Evolutionary conservation across 1,140 invertebrate genomes (phyloP), one percentile per base, ranked within the genome.

Genomic region (Hylaeus anthracinus): DNA sequence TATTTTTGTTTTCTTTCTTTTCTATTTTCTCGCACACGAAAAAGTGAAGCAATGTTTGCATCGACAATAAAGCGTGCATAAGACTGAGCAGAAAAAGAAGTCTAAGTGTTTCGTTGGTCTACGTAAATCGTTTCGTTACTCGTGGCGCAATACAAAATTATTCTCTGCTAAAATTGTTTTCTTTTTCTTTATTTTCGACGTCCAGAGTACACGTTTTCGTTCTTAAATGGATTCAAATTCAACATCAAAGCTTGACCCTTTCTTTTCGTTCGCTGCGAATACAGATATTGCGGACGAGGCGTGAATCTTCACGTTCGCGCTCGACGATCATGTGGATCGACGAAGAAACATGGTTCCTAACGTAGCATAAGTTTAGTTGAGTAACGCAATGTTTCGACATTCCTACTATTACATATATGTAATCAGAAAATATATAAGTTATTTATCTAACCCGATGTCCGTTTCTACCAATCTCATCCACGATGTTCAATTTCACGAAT

Each of bases 341-440:
- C 58, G 37, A 64, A 78, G 37, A 55, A 76, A 67, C 26, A 12
- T 41, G 48, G 51, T 71, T 78, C 76, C 76, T 78, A 78, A 12
- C 43, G 9, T 63, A 61, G 66, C 3, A 43, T 78, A 63, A 14
- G 26, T 15, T 26, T 71, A 78, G 15, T 64, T 78, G 70, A 58
- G 45, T 56, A 71, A 39, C 12, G 69, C 83, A 78, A 80, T 67
- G 48, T 76, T 77, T 69, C 69, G 56, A 83, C 81, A 83, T 83
- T 85, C 86, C 78, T 74, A 45, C 58, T 79, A 79, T 8, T 66
- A 71, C 81, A 5, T 3, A 64, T 37, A 79, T 81, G 53, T 69
- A 82, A 74, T 71, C 70, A 43, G 26, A 51, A 82, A 83, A 82
- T 84, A 83, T 58, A 83, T 82, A 81, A 71, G 15, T 82, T 87